Evolutionary conservation across 2,113 vertebrate genomes (phyloP), one percentile per base, ranked within the genome.

Genomic region (Nothoprocta pentlandii): DNA sequence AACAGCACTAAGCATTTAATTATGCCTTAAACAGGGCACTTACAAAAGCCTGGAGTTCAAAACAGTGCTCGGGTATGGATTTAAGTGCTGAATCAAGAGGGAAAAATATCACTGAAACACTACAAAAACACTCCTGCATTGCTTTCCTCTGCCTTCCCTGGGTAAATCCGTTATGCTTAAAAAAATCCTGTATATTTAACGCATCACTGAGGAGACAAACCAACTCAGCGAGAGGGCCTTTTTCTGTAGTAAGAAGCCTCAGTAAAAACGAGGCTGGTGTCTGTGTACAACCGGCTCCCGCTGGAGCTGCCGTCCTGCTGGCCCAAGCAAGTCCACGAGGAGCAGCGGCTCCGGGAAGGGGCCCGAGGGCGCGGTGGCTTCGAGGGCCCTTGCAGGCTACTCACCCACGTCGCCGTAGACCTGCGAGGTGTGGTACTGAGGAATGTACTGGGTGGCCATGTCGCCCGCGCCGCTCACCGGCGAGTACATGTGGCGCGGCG

Each of bases 371-470:
- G 36, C 36, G 36, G 6, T 39, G 36, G 36, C 36, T 39, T 39
- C 17, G 54, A 20, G 30, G n/a, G 47, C 20, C 79, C 64, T 5
- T 6, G 36, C 17, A 34, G 85, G 70, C 61, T 51, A 93, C 98
- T 99, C 97, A 99, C 99, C 98, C 97, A 99, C 97, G 97, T 99
- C 99, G 88, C 99, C 98, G 95, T 99, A 99, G 42, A 99, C 98
- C 93, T 99, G 99, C 78, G 99, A 98, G 76, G 99, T 98, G 85
- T 98, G 99, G 96, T 99, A 99, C 96, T 99, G 99, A 66, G 99
- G 98, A 97, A 99, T 98, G 97, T 99, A 99, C 96, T 99, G 99
- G 7, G 98, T 97, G 63, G 98, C 96, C 97, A 99, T 98, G 96
- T 99, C 99, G 66, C 98, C 98, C 22, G 98, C 98, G 69, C 98